Conservation (phyloP, 1,140 invertebrate genomes). For the Drosophila biarmipes region DNA sequence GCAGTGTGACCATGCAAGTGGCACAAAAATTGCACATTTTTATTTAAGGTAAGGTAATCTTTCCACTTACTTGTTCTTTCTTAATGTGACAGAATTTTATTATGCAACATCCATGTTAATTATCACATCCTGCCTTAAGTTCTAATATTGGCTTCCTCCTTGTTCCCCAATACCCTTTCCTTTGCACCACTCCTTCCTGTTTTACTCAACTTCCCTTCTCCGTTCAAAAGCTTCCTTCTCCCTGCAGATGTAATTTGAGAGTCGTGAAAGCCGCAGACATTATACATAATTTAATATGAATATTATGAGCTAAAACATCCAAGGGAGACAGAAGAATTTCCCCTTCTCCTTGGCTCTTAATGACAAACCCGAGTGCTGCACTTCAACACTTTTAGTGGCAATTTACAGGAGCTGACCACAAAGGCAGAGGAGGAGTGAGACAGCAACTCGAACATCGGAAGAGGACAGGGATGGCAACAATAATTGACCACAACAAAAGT, state of each 20-base stretch:
- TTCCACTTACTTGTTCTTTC: too few relatives aligned
- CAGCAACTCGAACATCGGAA: conserved; percentile 10
- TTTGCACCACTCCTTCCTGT: conserved; percentile 10
- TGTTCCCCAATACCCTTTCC: conserved; percentile 15
- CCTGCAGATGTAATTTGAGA: conserved; percentile 70
- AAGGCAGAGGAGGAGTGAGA: conserved; percentile 17
- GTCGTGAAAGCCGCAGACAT: conserved; percentile 75
- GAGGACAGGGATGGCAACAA: conserved; percentile 32
- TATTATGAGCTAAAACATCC: conserved; percentile 61
- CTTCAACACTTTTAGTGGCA: conserved; percentile 82
- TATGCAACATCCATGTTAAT: not conserved
- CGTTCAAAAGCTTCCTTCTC: conserved; percentile 18
- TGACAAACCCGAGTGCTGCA: conserved; percentile 72
- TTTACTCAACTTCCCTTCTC: conserved; percentile 2
- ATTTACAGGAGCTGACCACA: conserved; percentile 81
- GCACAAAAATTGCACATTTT: too few relatives aligned
- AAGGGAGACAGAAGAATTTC: not conserved
- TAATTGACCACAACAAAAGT: conserved; percentile 68
- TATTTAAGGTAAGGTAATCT: too few relatives aligned
- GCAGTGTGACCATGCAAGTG: not conserved
- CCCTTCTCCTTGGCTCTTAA: conserved; percentile 40
- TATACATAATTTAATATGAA: conserved; percentile 80
- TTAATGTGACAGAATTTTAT: too few relatives aligned
- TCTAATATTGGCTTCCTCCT: conserved; percentile 1
- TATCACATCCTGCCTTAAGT: conserved; percentile 9